phyloP scores from a whole-genome alignment of 2,888 invertebrate species.

The Torymus texanus region DNA sequence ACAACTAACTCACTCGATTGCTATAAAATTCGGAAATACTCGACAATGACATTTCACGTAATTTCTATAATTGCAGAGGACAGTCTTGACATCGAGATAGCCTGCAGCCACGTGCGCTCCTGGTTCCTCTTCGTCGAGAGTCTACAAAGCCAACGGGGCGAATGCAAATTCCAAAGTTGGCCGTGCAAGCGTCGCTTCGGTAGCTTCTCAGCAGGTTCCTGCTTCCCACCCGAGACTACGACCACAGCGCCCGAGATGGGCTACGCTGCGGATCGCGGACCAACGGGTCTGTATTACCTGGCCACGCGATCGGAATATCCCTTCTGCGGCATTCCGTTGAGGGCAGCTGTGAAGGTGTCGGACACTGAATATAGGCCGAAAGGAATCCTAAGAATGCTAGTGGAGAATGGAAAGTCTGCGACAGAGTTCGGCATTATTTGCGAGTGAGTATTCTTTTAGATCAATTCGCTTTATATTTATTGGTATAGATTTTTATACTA shows the following conservation, averaged over 20 bases:
- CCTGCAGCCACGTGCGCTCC: slow-evolving; percentile 79
- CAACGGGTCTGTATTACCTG: slow-evolving; percentile 78
- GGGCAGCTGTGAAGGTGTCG: slow-evolving; percentile 76
- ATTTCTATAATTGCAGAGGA: slow-evolving; percentile 69
- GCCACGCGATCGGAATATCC: slow-evolving; percentile 76
- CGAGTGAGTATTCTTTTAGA: slow-evolving; percentile 73
- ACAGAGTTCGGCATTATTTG: slow-evolving; percentile 75
- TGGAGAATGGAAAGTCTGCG: slow-evolving; percentile 72
- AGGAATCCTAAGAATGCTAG: slow-evolving; percentile 75
- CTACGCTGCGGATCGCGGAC: slow-evolving; percentile 67
- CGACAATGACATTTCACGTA: neutral
- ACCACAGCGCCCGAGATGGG: slow-evolving; percentile 71
- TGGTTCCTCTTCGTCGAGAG: slow-evolving; percentile 78
- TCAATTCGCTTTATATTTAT: neutral
- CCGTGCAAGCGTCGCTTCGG: slow-evolving; percentile 77
- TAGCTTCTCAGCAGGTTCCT: slow-evolving; percentile 76
- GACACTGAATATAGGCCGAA: slow-evolving; percentile 73
- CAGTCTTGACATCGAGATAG: slow-evolving; percentile 75
- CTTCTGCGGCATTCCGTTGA: slow-evolving; percentile 79
- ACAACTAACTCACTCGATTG: too few relatives aligned
- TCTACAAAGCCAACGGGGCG: slow-evolving; percentile 71
- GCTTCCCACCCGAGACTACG: slow-evolving; percentile 76
- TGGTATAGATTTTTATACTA: neutral
- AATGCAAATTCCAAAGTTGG: slow-evolving; percentile 77
- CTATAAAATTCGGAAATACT: neutral